A percentile compares a stretch with the other conserved stretches of the same genome.
These are phyloP conservation scores for Hippocampus abdominalis DNA, from an alignment of 2,113 vertebrate genomes.

Conservation along the genomic window DNA sequence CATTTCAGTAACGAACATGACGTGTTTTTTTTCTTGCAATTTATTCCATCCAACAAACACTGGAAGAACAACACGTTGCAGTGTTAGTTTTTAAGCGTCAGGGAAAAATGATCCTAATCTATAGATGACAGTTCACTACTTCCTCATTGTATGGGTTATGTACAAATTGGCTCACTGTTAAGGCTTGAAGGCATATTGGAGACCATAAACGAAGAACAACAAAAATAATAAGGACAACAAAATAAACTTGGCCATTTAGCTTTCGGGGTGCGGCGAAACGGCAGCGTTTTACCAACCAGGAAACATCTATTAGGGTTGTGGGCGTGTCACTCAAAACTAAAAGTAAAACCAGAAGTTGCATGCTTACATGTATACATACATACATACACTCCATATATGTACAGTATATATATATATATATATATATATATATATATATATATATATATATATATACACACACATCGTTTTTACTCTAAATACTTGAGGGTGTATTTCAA, in stretches of 20 bases:
- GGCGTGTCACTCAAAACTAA: constrained; percentile 8
- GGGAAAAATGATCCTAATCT: background rate
- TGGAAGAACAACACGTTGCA: background rate
- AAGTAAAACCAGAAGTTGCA: background rate
- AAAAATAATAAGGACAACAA: background rate
- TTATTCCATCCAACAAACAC: background rate
- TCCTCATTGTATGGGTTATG: background rate
- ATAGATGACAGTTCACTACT: background rate
- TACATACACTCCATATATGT: too few relatives aligned
- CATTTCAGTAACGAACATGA: background rate
- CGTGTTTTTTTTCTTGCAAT: background rate
- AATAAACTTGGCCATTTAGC: background rate
- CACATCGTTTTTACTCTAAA: too few relatives aligned
- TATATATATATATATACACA: too few relatives aligned
- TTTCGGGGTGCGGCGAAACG: constrained; percentile 1
- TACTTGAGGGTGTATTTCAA: too few relatives aligned
- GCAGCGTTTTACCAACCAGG: background rate
- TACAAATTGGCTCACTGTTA: background rate
- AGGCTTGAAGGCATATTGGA: background rate
- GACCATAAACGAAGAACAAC: background rate
- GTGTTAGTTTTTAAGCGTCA: background rate
- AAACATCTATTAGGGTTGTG: background rate
- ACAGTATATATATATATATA: too few relatives aligned
- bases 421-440: too few relatives aligned
- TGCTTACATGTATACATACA: too few relatives aligned